phyloP scores from a whole-genome alignment of 2,888 invertebrate genomes.

The Phortica okadai region DNA sequence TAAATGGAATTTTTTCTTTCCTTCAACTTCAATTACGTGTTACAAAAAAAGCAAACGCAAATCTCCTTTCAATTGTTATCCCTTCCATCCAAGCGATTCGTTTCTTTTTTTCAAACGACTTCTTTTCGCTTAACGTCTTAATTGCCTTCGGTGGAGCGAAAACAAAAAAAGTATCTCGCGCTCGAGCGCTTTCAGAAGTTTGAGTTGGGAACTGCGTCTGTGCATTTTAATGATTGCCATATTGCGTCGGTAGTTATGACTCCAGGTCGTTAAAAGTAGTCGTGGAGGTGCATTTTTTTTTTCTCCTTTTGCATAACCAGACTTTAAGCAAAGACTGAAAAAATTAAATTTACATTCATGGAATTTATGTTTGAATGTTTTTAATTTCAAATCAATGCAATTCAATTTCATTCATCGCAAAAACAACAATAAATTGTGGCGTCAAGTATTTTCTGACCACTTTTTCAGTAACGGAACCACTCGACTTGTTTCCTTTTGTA shows the following conservation, averaged over 20 bases:
- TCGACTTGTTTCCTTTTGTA: constrained; percentile 4
- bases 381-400: no score
- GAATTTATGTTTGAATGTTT: no score
- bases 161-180: not conserved
- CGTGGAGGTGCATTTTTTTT: not conserved
- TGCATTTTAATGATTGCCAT: constrained; percentile 29
- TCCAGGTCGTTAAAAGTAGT: not conserved
- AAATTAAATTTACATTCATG: no score
- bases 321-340: no score
- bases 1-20: not conserved
- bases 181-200: not conserved
- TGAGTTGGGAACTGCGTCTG: not conserved
- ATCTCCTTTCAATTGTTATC: not conserved
- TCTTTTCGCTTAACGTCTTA: constrained; percentile 17
- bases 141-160: constrained; percentile 27
- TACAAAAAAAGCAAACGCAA: not conserved
- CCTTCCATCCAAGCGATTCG: not conserved
- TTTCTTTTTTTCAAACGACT: constrained; percentile 9
- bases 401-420: no score
- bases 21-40: not conserved
- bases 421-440: no score
- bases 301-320: not conserved
- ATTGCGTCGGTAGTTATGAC: constrained; percentile 3
- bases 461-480: no score
- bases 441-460: no score